phyloP scores from a whole-genome alignment of 2,888 invertebrate genomes.

The Conchocele bisecta region DNA sequence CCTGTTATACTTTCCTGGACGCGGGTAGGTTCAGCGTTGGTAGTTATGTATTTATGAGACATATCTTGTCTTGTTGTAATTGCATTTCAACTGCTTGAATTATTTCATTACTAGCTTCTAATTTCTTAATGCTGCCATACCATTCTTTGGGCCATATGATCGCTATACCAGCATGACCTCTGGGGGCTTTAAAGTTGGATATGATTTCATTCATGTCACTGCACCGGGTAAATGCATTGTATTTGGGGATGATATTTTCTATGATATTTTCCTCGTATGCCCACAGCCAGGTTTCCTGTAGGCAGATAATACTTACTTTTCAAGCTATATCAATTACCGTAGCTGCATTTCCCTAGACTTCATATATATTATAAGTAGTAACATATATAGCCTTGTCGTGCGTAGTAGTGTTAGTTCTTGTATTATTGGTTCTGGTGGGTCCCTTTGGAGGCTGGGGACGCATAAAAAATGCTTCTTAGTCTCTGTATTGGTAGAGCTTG shows the following conservation, averaged over 20 bases:
- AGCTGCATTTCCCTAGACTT: not conserved
- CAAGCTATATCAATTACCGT: not conserved
- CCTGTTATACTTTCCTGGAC: not conserved
- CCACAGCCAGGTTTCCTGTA: conserved; percentile 8
- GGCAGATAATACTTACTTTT: not conserved
- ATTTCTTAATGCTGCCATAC: not conserved
- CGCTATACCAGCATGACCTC: not conserved
- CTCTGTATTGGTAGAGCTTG: too few species aligned
- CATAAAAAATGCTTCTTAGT: too few species aligned
- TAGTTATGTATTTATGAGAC: conserved; percentile 3
- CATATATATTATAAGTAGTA: not conserved
- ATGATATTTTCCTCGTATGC: not conserved
- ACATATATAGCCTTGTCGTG: not conserved
- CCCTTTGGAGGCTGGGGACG: not conserved
- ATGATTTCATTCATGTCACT: not conserved
- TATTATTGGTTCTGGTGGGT: not conserved
- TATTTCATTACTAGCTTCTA: not conserved
- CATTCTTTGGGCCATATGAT: not conserved
- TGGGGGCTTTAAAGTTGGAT: not conserved
- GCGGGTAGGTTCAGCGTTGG: not conserved
- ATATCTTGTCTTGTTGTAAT: not conserved
- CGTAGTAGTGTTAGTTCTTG: not conserved
- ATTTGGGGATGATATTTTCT: not conserved
- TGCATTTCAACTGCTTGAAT: not conserved
- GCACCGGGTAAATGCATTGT: not conserved